Evolutionary conservation across 2,888 invertebrate species (phyloP), one percentile per base, ranked within the genome.

Genomic region (Ceramica pisi): DNA sequence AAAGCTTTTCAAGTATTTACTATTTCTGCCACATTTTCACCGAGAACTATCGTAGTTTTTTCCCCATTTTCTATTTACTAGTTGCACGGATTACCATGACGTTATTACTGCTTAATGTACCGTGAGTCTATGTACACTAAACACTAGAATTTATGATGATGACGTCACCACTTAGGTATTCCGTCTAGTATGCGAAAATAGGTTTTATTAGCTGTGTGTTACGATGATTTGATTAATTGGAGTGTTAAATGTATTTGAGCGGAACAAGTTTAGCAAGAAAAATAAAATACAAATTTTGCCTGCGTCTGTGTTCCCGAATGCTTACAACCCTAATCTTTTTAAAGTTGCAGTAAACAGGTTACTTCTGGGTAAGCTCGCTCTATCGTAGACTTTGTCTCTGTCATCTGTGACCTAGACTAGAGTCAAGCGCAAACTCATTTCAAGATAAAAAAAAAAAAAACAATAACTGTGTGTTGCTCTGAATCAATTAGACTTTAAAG

Each of bases 141-240:
- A 75, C 66, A 48, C 63, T 16, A 71, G 44, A 67, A 75, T 81
- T 78, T 78, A 75, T 75, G 64, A 48, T 50, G 59, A 56, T 67
- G 64, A 77, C 80, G 71, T 83, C 76, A 71, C 23, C 31, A 31
- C 19, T 26, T 79, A 60, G 72, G 65, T 57, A 67, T 80, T 72
- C 61, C 51, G 44, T 46, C 23, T 64, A 79, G 35, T 72, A 60
- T 64, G 51, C 57, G 60, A 62, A 82, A 81, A 82, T 78, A 78
- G 80, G 55, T 82, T 82, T 80, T 70, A 80, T 64, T 78, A 31
- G 60, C 41, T 59, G 41, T 53, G 10, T 59, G 62, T 69, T 70
- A 57, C 50, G 59, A 46, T 59, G 50, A 70, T 69, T 60, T 75
- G 66, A 75, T 66, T 78, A 71, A 72, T 59, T 62, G 65, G 23